Conservation (phyloP, 1,140 invertebrate genomes). For the Octopus bimaculoides region DNA sequence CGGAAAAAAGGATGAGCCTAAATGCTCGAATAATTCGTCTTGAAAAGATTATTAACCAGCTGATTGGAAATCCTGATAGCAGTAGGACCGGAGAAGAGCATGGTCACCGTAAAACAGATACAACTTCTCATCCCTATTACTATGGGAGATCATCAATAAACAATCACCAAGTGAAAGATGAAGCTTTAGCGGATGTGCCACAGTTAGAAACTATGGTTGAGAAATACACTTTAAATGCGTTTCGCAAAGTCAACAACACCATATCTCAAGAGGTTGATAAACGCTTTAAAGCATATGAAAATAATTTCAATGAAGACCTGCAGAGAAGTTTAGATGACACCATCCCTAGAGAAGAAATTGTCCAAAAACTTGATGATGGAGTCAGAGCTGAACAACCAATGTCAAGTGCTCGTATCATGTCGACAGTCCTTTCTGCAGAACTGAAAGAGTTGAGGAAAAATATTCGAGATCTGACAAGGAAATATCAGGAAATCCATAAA, state of each 20-base stretch:
- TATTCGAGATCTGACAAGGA: background rate
- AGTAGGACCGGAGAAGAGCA: background rate
- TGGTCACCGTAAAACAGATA: constrained; percentile 11
- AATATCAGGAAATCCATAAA: background rate
- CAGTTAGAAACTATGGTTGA: background rate
- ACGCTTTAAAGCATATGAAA: background rate
- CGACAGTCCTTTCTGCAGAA: background rate
- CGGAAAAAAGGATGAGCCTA: constrained; percentile 12
- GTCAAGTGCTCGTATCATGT: background rate
- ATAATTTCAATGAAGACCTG: background rate
- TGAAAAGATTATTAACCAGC: background rate
- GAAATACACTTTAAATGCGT: background rate
- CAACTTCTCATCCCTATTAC: background rate
- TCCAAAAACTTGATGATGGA: background rate
- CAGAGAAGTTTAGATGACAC: background rate
- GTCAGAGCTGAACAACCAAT: background rate
- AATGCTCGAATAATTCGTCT: background rate
- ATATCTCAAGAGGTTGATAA: background rate
- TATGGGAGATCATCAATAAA: background rate
- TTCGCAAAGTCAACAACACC: background rate
- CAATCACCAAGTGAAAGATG: constrained; percentile 2
- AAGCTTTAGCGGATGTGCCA: background rate
- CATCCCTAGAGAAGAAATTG: background rate
- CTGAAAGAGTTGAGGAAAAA: background rate
- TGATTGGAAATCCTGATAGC: background rate